Conservation (phyloP, 2,113 vertebrate species). For the Eurypyga helias region DNA sequence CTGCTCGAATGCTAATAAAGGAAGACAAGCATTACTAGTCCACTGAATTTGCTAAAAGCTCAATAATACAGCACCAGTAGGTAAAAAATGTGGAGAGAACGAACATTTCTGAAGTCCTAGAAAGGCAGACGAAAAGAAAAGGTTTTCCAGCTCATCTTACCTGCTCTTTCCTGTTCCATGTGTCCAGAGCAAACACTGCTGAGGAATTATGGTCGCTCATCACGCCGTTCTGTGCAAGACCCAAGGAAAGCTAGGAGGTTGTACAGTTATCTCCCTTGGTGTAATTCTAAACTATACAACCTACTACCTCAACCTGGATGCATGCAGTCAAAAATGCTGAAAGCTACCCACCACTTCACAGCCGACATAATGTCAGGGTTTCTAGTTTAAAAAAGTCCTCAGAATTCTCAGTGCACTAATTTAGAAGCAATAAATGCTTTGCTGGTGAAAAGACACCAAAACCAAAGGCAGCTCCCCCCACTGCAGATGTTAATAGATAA, state of each 20-base stretch:
- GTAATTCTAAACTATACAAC: slow-evolving; percentile 99
- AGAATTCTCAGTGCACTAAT: background rate
- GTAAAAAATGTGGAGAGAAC: accelerated
- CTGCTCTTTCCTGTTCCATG: slow-evolving; percentile 59
- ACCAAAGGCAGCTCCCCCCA: background rate
- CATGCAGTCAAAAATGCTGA: slow-evolving; percentile 80
- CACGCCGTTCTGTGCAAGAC: slow-evolving; percentile 80
- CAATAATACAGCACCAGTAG: background rate
- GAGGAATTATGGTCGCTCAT: slow-evolving; percentile 61
- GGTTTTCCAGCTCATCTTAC: slow-evolving; percentile 70
- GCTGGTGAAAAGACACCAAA: background rate
- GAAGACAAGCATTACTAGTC: slow-evolving; percentile 2
- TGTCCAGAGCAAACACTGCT: slow-evolving; percentile 54
- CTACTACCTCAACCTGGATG: slow-evolving; percentile 99
- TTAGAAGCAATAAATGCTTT: background rate
- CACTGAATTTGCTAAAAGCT: background rate
- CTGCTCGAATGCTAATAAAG: background rate
- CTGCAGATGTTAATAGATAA: background rate
- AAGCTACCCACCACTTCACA: slow-evolving; percentile 55
- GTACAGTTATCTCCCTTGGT: slow-evolving; percentile 99
- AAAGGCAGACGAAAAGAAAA: background rate
- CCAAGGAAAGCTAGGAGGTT: slow-evolving; percentile 99
- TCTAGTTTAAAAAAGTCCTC: background rate
- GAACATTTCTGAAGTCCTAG: background rate
- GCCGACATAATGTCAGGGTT: slow-evolving; percentile 13